Evolutionary conservation across 2,113 vertebrate species (phyloP).

Genomic region (Rhagologus leucostigma): DNA sequence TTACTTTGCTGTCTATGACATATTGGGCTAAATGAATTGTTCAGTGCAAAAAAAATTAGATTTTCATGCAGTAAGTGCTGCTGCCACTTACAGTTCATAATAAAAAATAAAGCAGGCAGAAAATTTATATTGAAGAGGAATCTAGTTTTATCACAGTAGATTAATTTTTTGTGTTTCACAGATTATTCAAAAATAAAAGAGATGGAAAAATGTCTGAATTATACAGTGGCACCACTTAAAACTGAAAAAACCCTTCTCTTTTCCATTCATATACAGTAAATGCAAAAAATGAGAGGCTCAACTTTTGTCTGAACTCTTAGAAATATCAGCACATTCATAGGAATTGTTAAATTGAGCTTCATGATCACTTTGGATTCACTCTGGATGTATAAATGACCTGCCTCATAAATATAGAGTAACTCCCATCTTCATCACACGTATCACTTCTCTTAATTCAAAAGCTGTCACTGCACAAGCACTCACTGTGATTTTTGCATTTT

Average conservation of each 20-base stretch:
- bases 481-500: background rate
- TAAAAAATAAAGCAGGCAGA: background rate
- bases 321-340: background rate
- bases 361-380: background rate
- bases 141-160: background rate
- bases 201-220: background rate
- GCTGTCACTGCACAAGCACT: background rate
- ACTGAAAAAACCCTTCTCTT: background rate
- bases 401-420: background rate
- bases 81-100: background rate
- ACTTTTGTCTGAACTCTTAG: background rate
- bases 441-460: background rate
- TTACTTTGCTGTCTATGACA: background rate
- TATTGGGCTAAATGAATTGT: background rate
- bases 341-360: background rate
- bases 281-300: background rate
- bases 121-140: background rate
- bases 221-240: background rate
- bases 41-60: background rate
- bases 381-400: background rate
- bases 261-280: background rate
- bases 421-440: background rate
- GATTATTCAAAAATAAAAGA: background rate
- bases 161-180: background rate
- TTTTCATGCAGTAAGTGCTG: background rate